Percentiles rank a stretch among this genome's conserved stretches.
Conservation (phyloP, 2,797 vertebrate genomes). For the Spizella passerina region DNA sequence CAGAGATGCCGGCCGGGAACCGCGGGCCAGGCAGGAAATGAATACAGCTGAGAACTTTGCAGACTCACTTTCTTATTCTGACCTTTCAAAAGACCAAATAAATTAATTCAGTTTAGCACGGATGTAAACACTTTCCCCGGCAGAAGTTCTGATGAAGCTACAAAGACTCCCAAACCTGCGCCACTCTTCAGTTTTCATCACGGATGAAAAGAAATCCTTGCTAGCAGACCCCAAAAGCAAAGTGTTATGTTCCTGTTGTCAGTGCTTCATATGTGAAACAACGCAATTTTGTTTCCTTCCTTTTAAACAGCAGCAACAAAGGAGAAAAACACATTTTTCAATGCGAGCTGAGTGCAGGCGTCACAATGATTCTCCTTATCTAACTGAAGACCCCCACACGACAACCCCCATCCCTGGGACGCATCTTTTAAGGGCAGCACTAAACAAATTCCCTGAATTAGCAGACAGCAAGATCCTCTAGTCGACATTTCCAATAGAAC, state of each 20-base stretch:
- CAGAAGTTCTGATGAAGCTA: neutral
- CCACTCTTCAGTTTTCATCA: neutral
- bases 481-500: neutral
- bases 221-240: neutral
- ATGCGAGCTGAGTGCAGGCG: accelerated
- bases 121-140: neutral
- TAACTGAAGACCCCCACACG: neutral
- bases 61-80: conserved; percentile 24
- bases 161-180: neutral
- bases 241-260: neutral
- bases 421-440: neutral
- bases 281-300: neutral
- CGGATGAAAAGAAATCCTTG: neutral
- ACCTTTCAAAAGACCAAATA: neutral
- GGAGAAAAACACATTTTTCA: neutral
- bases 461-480: neutral
- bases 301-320: neutral
- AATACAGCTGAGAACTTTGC: neutral
- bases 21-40: conserved; percentile 7
- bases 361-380: neutral
- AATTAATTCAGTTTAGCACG: neutral
- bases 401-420: neutral
- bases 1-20: neutral
- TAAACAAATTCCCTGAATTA: neutral
- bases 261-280: neutral